Percentiles rank a stretch among this genome's conserved stretches.
phyloP scores from a whole-genome alignment of 2,113 vertebrate genomes.

The Callopanchax toddi region DNA sequence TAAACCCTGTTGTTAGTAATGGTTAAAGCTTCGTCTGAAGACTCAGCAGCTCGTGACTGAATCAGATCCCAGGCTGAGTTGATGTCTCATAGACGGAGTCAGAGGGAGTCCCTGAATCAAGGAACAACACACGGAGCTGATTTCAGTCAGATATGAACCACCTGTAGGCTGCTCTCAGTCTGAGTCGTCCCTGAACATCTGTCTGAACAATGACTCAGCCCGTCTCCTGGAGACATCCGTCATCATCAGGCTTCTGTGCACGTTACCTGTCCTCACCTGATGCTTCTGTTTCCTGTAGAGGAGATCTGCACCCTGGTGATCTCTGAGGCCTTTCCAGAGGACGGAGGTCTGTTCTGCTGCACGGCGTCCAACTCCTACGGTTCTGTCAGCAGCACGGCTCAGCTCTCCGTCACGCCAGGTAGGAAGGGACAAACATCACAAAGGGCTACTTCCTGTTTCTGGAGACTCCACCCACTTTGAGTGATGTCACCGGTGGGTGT shows the following conservation, averaged over 20 bases:
- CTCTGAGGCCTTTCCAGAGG: conserved; percentile 95
- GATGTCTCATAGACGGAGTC: conserved; percentile 11
- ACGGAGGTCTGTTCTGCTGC: conserved; percentile 91
- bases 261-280: conserved; percentile 13
- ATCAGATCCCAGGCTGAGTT: conserved; percentile 1
- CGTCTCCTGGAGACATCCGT: conserved; percentile 25
- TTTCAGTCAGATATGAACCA: conserved; percentile 13
- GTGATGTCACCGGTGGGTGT: too few species aligned
- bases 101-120: conserved; percentile 30
- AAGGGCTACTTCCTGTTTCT: too few species aligned
- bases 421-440: not conserved
- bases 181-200: conserved; percentile 43
- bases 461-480: too few species aligned
- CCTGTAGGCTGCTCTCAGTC: conserved; percentile 45
- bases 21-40: conserved; percentile 22
- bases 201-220: conserved; percentile 61
- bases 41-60: conserved; percentile 18
- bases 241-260: conserved; percentile 23
- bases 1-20: conserved; percentile 13
- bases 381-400: conserved; percentile 85
- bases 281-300: conserved; percentile 78
- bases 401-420: conserved; percentile 88
- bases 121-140: conserved; percentile 13
- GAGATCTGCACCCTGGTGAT: conserved; percentile 98
- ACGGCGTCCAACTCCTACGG: conserved; percentile 87